These are phyloP conservation scores for Thymallus thymallus DNA, from an alignment of 2,113 vertebrate genomes.

Conservation along the genomic window DNA sequence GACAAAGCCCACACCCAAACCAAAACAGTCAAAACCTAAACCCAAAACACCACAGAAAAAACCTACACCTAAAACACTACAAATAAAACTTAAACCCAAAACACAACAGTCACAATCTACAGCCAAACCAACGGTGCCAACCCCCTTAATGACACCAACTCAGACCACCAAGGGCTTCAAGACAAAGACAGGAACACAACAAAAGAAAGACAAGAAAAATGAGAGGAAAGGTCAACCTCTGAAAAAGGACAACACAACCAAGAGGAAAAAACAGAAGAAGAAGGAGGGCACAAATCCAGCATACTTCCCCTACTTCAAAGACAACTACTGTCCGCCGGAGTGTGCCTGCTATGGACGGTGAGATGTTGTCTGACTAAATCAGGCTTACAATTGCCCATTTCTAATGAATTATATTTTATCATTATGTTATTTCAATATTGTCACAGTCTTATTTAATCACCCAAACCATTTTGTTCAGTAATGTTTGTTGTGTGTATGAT, in stretches of 20 bases:
- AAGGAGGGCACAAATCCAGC: slow-evolving; percentile 3
- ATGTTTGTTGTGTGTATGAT: too few relatives aligned
- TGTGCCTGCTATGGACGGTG: slow-evolving; percentile 67
- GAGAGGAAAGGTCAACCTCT: slow-evolving; percentile 17
- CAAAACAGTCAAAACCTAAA: slow-evolving; percentile 9
- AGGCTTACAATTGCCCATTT: neutral
- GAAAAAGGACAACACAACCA: slow-evolving; percentile 42
- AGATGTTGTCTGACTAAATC: neutral
- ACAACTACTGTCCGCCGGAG: slow-evolving; percentile 64
- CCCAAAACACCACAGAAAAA: neutral
- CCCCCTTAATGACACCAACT: neutral
- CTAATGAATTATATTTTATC: neutral
- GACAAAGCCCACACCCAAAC: neutral
- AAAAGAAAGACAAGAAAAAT: slow-evolving; percentile 32
- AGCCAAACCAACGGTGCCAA: slow-evolving; percentile 13
- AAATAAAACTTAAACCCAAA: neutral
- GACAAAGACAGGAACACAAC: slow-evolving; percentile 23
- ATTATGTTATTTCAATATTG: neutral
- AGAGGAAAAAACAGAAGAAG: slow-evolving; percentile 15
- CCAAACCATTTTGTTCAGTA: too few relatives aligned
- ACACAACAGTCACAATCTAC: neutral
- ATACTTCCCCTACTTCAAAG: slow-evolving; percentile 62
- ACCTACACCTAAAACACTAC: neutral
- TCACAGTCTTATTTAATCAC: neutral
- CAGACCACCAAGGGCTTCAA: slow-evolving; percentile 22